Base-by-base conservation (phyloP, 2,888 invertebrate species). In the Oxycera nigricornis region DNA sequence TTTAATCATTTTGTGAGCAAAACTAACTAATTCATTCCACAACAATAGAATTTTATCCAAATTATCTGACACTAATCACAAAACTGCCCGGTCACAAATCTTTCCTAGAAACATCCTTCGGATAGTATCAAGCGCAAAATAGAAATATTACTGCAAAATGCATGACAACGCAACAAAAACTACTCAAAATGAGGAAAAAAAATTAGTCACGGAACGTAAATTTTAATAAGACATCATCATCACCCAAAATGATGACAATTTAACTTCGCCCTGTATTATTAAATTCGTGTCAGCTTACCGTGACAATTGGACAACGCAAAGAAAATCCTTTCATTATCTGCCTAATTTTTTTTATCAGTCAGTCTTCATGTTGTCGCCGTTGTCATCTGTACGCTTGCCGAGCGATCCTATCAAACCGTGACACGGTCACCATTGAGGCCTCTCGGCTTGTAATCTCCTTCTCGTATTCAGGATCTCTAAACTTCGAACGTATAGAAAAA, bases 121-220 rank as follows among this genome's bases (percentile, higher is more conserved):
- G 14, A 9, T 50, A 14, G 22, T 24, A 55, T 55, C 17, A 9
- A 55, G 6, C 46, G n/a, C 35, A 35, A 35, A 46, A 46, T n/a
- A 14, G 9, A 9, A 20, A 2, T 7, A 65, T 65, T 31, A 41
- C 65, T 65, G 65, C 65, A 65, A 65, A 65, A 39, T 24, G 41
- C 41, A 65, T 65, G 65, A 65, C 65, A 65, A 39, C 20, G 41
- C 31, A 7, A 31, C 50, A 70, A 30, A 70, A 52, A 55, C 20
- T 55, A 39, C 11, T 2, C 17, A 59, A 6, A 28, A 59, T 28
- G 11, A n/a, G 28, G 24, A 46, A 75, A 55, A 57, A 68, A 24
- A 74, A 74, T 76, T 76, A 30, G 76, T 67, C 67, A 59, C 68
- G 72, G 76, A 74, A 57, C 50, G 74, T 76, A 76, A 76, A 76